Evolutionary conservation across 2,888 invertebrate species (phyloP).

Genomic region (Diaphora mendica): DNA sequence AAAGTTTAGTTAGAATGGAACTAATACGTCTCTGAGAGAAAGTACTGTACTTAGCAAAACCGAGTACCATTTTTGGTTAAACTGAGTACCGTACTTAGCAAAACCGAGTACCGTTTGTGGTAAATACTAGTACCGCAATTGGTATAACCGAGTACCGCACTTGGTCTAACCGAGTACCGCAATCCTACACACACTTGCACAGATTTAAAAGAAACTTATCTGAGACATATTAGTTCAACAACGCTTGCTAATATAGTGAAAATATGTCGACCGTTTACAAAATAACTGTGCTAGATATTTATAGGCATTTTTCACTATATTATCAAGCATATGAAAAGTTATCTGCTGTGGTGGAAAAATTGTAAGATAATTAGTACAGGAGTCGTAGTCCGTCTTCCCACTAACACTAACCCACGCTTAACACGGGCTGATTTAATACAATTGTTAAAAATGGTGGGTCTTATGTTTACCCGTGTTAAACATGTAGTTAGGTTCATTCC

Average conservation of each 20-base stretch:
- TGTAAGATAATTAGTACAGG: slow-evolving; percentile 22
- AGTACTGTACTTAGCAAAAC: too few relatives aligned
- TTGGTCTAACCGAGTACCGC: too few relatives aligned
- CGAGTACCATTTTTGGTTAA: too few relatives aligned
- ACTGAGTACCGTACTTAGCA: too few relatives aligned
- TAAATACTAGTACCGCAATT: too few relatives aligned
- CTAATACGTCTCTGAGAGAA: neutral
- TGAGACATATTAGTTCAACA: slow-evolving; percentile 1
- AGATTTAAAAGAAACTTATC: neutral
- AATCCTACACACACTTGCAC: neutral
- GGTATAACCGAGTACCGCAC: too few relatives aligned
- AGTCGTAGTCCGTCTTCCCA: slow-evolving; percentile 37
- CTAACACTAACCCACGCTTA: slow-evolving; percentile 25
- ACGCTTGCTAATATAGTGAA: slow-evolving; percentile 3
- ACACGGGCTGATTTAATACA: neutral
- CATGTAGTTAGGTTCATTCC: slow-evolving; percentile 63
- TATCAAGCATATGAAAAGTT: slow-evolving; percentile 15
- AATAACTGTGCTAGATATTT: neutral
- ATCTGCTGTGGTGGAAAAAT: slow-evolving; percentile 15
- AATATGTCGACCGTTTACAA: neutral
- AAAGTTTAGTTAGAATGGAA: neutral
- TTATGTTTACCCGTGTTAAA: slow-evolving; percentile 5
- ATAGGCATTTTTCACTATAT: neutral
- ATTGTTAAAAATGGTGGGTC: neutral
- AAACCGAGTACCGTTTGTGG: too few relatives aligned